Base-by-base conservation (phyloP, 1,140 invertebrate species). In the Ooceraea biroi region DNA sequence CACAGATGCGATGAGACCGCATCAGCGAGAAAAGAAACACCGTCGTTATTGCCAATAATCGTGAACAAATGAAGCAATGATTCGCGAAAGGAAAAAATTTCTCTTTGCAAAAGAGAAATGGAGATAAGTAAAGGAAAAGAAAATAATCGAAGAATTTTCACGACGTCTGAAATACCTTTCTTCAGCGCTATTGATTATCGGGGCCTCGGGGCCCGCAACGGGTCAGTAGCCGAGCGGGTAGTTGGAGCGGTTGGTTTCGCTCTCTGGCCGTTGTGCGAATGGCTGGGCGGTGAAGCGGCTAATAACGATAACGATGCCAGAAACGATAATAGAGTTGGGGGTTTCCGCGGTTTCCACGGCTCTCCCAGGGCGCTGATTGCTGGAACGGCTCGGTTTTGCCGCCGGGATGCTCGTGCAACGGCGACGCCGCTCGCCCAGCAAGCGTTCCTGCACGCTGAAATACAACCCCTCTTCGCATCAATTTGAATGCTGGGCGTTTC, bases 251-350 rank as follows among this genome's bases (percentile, higher is more conserved):
- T 11, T 19, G 52, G 36, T 66, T 77, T 71, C 50, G 76, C n/a
- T 80, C 58, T 87, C 72, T 60, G 36, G 36, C 4, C 60, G 84
- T 27, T 60, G 25, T 82, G 65, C 65, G 73, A n/a, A 86, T 88
- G 73, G 83, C 46, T 41, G 46, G 78, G 89, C 89, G 89, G 91
- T 90, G 89, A 87, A 86, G 90, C 91, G 88, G 71, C 90, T 92
- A 92, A 92, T 91, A 91, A 92, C 88, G 89, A 88, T 92, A 92
- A 92, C 91, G 90, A 92, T 84, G 89, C 85, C 77, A 88, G 88
- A 85, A 91, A 89, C 87, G 85, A 88, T 91, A 92, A 92, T 91
- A 85, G 87, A 92, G 89, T 92, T 87, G 85, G 65, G 91, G 91
- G 88, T 90, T 91, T 91, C 90, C 86, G 89, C 83, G 86, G 91